These are phyloP conservation scores for Elegia similella DNA, from an alignment of 2,888 invertebrate species.

Conservation along the genomic window DNA sequence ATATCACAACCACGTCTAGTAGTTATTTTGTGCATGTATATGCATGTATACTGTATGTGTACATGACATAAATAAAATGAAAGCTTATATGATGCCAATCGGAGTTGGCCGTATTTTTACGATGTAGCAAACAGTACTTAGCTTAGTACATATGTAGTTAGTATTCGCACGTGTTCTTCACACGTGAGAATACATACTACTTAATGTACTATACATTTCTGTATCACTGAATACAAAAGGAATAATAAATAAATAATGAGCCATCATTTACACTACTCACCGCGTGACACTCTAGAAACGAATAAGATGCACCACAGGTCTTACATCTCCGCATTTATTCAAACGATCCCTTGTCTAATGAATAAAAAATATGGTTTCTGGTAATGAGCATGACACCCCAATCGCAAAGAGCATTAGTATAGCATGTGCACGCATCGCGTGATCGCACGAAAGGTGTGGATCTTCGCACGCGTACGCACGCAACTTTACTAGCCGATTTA, in stretches of 20 bases:
- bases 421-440: constrained; percentile 57
- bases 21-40: no score
- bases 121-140: no score
- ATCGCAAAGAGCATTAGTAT: constrained; percentile 22
- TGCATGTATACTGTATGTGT: no score
- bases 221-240: no score
- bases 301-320: neutral
- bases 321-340: neutral
- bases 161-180: no score
- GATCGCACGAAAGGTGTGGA: constrained; percentile 48
- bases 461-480: constrained; percentile 68
- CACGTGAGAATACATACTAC: no score
- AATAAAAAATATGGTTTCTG: constrained; percentile 10
- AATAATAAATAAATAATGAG: neutral
- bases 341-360: neutral
- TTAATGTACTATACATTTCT: no score
- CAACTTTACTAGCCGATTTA: constrained; percentile 31
- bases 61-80: no score
- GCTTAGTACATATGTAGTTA: no score
- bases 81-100: no score
- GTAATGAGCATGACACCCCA: constrained; percentile 32
- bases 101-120: no score
- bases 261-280: neutral
- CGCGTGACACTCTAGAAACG: neutral
- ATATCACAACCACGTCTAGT: no score